Evolutionary conservation across 2,888 invertebrate genomes (phyloP).

Genomic region (Caenorhabditis zanzibari): DNA sequence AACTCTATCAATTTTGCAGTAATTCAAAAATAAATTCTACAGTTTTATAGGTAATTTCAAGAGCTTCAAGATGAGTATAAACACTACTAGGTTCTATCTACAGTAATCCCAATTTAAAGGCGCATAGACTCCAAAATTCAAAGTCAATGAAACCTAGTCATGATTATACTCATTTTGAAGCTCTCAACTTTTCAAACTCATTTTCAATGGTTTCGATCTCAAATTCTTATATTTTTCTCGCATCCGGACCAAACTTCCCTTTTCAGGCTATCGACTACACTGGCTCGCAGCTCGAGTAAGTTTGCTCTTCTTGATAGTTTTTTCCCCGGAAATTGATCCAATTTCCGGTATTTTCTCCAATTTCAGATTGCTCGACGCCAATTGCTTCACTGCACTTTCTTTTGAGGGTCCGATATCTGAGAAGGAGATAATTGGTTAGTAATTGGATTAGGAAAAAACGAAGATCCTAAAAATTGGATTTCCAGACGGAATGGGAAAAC

Average conservation of each 20-base stretch:
- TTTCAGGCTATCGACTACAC: conserved; percentile 51
- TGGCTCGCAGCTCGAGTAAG: conserved; percentile 42
- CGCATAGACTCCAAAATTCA: too few relatives aligned
- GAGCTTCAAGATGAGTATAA: neutral
- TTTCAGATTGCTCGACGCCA: conserved; percentile 57
- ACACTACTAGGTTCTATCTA: neutral
- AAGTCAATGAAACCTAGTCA: too few relatives aligned
- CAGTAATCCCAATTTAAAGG: neutral
- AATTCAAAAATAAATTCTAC: too few relatives aligned
- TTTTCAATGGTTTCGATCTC: neutral
- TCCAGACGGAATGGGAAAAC: conserved; percentile 55
- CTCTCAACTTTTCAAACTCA: neutral
- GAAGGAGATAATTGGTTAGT: conserved; percentile 14
- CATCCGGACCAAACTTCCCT: neutral
- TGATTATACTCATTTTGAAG: conserved; percentile 16
- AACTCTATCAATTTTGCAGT: too few relatives aligned
- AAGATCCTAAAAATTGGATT: neutral
- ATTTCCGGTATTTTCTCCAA: neutral
- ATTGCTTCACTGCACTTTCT: conserved; percentile 44
- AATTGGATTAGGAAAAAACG: neutral
- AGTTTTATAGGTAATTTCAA: neutral
- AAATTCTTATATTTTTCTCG: too few relatives aligned
- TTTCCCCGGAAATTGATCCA: conserved; percentile 23
- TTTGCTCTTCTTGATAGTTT: neutral
- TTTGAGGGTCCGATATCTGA: conserved; percentile 15